Conservation (phyloP, 2,113 vertebrate genomes). For the Odobenus rosmarus region DNA sequence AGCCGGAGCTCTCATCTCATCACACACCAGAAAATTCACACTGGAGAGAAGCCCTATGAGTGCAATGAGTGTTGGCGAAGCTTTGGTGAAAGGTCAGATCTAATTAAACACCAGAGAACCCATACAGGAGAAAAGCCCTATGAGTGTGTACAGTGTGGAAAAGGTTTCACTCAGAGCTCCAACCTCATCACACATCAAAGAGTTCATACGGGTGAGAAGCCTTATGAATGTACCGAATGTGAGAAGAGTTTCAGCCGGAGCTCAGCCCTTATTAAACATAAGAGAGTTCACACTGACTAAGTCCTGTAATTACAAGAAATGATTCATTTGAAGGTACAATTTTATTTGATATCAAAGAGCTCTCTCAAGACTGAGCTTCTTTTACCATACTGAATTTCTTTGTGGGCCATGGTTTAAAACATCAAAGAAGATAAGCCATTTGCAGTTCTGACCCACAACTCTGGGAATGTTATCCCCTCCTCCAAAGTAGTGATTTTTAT, state of each 20-base stretch:
- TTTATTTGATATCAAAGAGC: slow-evolving; percentile 10
- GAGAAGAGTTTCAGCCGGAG: slow-evolving; percentile 85
- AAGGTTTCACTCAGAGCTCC: slow-evolving; percentile 83
- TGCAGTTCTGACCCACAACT: slow-evolving; percentile 42
- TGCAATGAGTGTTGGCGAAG: slow-evolving; percentile 77
- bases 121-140: slow-evolving; percentile 83
- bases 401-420: slow-evolving; percentile 41
- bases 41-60: slow-evolving; percentile 88
- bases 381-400: slow-evolving; percentile 36
- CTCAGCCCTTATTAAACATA: slow-evolving; percentile 85
- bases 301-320: background rate
- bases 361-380: slow-evolving; percentile 13
- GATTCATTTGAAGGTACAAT: slow-evolving; percentile 44
- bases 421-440: slow-evolving; percentile 34
- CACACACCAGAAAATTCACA: slow-evolving; percentile 90
- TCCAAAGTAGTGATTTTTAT: slow-evolving; percentile 50
- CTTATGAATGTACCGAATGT: slow-evolving; percentile 79
- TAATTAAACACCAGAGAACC: slow-evolving; percentile 83
- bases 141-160: slow-evolving; percentile 80
- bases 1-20: slow-evolving; percentile 88
- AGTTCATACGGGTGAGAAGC: slow-evolving; percentile 82
- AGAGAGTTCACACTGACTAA: slow-evolving; percentile 80
- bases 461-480: background rate
- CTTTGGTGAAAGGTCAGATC: slow-evolving; percentile 84
- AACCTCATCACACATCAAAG: slow-evolving; percentile 84